Evolutionary conservation across 2,797 vertebrate species (phyloP).

Genomic region (Pipistrellus nathusii): DNA sequence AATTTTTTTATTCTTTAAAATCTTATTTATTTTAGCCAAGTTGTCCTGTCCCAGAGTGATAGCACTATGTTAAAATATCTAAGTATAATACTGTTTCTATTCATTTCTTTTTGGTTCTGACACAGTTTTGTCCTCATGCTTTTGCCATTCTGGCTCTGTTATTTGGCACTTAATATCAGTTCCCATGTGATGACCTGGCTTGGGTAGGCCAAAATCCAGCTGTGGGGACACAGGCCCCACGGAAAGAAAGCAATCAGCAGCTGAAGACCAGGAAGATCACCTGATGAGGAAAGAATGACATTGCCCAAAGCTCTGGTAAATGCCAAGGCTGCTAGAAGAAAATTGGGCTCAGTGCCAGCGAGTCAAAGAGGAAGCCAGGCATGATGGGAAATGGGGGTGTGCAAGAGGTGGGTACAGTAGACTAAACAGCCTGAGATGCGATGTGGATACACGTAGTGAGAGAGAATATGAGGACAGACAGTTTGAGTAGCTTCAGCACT

Average conservation of each 20-base stretch:
- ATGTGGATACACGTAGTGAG: not conserved
- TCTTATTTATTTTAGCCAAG: not conserved
- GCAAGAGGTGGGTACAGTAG: not conserved
- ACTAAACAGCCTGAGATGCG: not conserved
- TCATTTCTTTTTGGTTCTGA: slow-evolving; percentile 6
- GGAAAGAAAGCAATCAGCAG: not conserved
- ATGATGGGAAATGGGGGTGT: not conserved
- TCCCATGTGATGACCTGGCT: not conserved
- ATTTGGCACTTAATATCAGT: not conserved
- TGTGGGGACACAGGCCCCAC: not conserved
- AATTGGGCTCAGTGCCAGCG: not conserved
- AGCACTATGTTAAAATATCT: not conserved
- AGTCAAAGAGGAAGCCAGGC: not conserved
- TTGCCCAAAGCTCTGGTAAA: not conserved
- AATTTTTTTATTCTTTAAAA: slow-evolving; percentile 42
- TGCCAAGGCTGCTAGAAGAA: not conserved
- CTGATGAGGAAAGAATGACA: not conserved
- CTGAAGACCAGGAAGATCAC: not conserved
- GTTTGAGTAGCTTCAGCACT: not conserved
- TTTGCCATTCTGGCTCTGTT: not conserved
- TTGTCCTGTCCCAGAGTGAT: not conserved
- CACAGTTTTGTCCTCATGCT: not conserved
- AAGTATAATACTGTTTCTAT: not conserved
- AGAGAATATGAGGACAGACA: not conserved
- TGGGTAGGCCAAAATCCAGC: not conserved